Conservation (phyloP, 2,888 invertebrate species). For the Junonia oenone region DNA sequence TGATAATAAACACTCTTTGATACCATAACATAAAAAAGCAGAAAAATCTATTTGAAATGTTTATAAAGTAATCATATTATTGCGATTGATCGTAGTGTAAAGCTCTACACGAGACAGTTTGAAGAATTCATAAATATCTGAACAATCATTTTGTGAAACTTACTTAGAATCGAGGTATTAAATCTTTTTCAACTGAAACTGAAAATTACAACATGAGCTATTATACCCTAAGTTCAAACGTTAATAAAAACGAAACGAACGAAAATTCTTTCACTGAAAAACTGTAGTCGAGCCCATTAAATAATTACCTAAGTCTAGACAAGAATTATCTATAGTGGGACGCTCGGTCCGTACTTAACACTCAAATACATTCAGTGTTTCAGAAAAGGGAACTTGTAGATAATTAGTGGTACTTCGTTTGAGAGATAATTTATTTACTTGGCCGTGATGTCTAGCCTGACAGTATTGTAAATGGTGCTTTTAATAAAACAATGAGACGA, state of each 20-base stretch:
- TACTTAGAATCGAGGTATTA: slow-evolving; percentile 9
- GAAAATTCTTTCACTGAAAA: slow-evolving; percentile 28
- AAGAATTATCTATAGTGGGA: slow-evolving; percentile 15
- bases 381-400: slow-evolving; percentile 51
- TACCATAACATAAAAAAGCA: slow-evolving; percentile 6
- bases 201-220: slow-evolving; percentile 5
- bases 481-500: slow-evolving; percentile 51
- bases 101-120: slow-evolving; percentile 66
- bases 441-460: slow-evolving; percentile 54
- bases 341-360: slow-evolving; percentile 28
- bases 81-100: slow-evolving; percentile 22
- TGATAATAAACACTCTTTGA: background rate
- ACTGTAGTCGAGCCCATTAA: slow-evolving; percentile 39
- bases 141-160: slow-evolving; percentile 4
- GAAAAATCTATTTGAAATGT: slow-evolving; percentile 8
- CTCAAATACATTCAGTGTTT: slow-evolving; percentile 44
- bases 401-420: slow-evolving; percentile 59
- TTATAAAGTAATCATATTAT: slow-evolving; percentile 5
- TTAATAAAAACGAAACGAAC: slow-evolving; percentile 12
- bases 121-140: slow-evolving; percentile 21
- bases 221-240: slow-evolving; percentile 7
- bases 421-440: slow-evolving; percentile 64
- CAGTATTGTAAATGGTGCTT: slow-evolving; percentile 52
- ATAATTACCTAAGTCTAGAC: slow-evolving; percentile 22
- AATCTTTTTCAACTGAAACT: slow-evolving; percentile 11